Base-by-base conservation (phyloP, 2,888 invertebrate genomes). In the Vannuccia rotundouncinata region DNA sequence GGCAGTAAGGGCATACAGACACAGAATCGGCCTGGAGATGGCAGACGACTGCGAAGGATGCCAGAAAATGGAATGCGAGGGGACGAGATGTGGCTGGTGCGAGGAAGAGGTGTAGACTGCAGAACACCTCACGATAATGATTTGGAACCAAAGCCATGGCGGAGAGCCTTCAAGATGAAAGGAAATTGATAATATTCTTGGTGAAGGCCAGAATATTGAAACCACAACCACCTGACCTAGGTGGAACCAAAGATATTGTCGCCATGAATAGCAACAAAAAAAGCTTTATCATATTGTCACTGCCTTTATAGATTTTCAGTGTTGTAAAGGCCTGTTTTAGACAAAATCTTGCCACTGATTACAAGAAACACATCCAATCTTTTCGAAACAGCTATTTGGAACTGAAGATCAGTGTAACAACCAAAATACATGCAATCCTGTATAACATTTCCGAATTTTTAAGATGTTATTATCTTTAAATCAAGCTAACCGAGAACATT, bases 311-410 rank as follows among this genome's bases (percentile, higher is more conserved):
- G 75, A 25, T 22, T 30, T 75, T 22, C 27, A 22, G 29, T 2
- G 75, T 75, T 10, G 75, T 75, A 22, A 29, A 22, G 75, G 5
- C 25, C 22, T 75, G 75, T 29, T 75, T 75, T 29, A 29, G 75
- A 10, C 10, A n/a, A 10, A 59, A 59, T 59, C n/a, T 10, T n/a
- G 10, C 59, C 10, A n/a, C 10, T 59, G n/a, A 59, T 59, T 59
- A 59, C 59, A 59, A 59, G 59, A 59, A 10, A 10, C 10, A n/a
- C n/a, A 59, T 59, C 10, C n/a, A n/a, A n/a, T n/a, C n/a, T n/a
- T 13, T 59, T n/a, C 10, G 59, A 59, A 13, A 13, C 59, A 59
- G n/a, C 10, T 59, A n/a, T n/a, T 59, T 59, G n/a, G n/a, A 10
- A 59, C n/a, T 59, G 59, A 59, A 59, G 10, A 59, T 59, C n/a